phyloP scores from a whole-genome alignment of 2,113 vertebrate species.

The Pelecanus crispus region DNA sequence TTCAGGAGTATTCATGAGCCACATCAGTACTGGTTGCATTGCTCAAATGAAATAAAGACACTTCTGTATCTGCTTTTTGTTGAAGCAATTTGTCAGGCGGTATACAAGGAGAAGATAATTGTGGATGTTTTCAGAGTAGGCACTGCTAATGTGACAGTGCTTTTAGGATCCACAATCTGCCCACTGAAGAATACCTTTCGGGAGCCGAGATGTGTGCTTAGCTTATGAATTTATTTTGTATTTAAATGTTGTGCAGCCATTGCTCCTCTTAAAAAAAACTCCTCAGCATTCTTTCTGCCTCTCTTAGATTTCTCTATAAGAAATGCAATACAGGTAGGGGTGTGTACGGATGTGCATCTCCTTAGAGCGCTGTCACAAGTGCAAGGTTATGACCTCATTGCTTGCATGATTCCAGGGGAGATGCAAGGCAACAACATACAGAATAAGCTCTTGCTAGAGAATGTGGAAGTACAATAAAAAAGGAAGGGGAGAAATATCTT shows the following conservation, averaged over 20 bases:
- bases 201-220: neutral
- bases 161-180: neutral
- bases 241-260: neutral
- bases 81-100: neutral
- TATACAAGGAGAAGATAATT: neutral
- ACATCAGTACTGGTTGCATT: neutral
- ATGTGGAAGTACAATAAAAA: neutral
- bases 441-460: neutral
- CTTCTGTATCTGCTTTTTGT: neutral
- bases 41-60: neutral
- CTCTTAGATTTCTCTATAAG: neutral
- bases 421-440: neutral
- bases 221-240: neutral
- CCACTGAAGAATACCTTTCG: neutral
- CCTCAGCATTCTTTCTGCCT: neutral
- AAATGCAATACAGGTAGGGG: neutral
- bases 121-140: neutral
- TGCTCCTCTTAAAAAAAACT: neutral
- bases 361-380: neutral
- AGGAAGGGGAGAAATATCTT: neutral
- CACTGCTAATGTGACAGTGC: neutral
- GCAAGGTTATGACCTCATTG: neutral
- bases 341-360: neutral
- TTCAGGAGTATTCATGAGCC: neutral
- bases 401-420: neutral